Evolutionary conservation across 2,888 invertebrate genomes (phyloP).

Genomic region (Athripsodes cinereus): DNA sequence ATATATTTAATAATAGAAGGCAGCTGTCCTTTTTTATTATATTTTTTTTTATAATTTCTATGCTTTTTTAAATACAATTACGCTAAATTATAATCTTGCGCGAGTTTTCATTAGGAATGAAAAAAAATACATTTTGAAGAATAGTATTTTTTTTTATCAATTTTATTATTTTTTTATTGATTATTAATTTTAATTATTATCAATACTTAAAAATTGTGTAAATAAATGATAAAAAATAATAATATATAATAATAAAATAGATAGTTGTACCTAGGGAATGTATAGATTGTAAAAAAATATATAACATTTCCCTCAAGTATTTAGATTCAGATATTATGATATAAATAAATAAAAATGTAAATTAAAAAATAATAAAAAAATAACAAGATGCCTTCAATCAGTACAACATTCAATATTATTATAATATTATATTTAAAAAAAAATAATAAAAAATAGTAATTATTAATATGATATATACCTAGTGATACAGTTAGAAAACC

Average conservation of each 20-base stretch:
- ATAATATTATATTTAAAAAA: neutral
- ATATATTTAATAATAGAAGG: neutral
- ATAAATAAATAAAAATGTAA: constrained; percentile 2
- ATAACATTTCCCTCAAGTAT: constrained; percentile 23
- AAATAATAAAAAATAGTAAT: constrained; percentile 2
- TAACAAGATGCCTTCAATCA: constrained; percentile 52
- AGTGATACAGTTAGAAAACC: constrained; percentile 2
- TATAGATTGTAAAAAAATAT: constrained; percentile 17
- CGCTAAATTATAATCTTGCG: too few species aligned
- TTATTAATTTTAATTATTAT: neutral
- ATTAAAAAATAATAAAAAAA: constrained; percentile 23
- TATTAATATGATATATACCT: neutral
- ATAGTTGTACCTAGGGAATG: constrained; percentile 12
- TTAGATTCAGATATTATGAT: constrained; percentile 13
- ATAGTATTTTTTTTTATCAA: too few species aligned
- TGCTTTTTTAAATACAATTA: too few species aligned
- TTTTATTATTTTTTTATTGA: too few species aligned
- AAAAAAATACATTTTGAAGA: too few species aligned
- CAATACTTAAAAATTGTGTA: neutral
- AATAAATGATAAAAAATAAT: neutral
- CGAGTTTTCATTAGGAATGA: too few species aligned
- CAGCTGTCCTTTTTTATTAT: neutral
- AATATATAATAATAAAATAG: neutral
- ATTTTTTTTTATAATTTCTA: neutral
- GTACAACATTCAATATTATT: constrained; percentile 43